phyloP scores from a whole-genome alignment of 2,888 invertebrate genomes.

The Nephrotoma appendiculata region DNA sequence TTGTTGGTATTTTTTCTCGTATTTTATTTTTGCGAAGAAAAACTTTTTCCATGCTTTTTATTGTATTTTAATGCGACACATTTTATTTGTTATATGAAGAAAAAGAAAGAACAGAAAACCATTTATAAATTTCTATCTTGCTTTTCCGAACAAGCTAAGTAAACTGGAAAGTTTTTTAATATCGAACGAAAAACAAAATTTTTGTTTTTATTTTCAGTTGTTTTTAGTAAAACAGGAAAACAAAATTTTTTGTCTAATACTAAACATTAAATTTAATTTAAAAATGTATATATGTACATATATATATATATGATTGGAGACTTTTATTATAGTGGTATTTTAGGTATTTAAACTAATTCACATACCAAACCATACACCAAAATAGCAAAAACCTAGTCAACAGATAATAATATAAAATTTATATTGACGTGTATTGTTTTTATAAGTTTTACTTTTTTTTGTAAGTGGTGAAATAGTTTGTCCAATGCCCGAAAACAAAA shows the following conservation, averaged over 20 bases:
- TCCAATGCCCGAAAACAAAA: not conserved
- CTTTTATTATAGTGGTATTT: not conserved
- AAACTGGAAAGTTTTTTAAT: not conserved
- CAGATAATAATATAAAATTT: not conserved
- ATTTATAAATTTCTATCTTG: not conserved
- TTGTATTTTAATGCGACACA: not conserved
- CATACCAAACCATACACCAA: not conserved
- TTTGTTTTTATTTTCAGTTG: not conserved
- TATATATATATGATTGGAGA: not conserved
- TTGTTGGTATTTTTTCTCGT: not conserved
- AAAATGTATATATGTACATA: not conserved
- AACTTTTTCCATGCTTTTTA: not conserved
- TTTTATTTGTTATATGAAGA: not conserved
- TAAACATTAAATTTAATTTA: not conserved
- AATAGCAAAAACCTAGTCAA: not conserved
- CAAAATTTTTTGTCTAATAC: not conserved
- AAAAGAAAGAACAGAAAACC: not conserved
- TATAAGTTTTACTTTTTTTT: not conserved
- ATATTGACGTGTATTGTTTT: not conserved
- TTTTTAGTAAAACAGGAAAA: not conserved
- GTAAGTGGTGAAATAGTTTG: not conserved
- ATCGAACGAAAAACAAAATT: not conserved
- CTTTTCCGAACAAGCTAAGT: not conserved
- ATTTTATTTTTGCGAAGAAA: not conserved
- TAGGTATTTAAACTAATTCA: not conserved